phyloP scores from a whole-genome alignment of 2,113 vertebrate genomes.

The Clarias macrocephalus region DNA sequence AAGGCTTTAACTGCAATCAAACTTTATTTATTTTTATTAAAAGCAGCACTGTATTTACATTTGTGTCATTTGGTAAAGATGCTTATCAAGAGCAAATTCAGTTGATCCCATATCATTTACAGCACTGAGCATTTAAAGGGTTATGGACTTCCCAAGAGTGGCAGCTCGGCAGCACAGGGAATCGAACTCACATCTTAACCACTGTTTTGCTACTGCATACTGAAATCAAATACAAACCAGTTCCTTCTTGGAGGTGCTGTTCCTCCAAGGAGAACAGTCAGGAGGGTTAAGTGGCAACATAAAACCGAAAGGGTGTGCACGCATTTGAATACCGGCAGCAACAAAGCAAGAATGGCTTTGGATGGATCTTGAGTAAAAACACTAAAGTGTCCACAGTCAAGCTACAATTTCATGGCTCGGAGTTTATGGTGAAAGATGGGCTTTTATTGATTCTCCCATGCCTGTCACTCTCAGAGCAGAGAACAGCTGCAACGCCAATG shows the following conservation, averaged over 20 bases:
- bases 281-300: neutral
- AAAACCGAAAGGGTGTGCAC: neutral
- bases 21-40: neutral
- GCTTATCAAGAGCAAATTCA: too few species aligned
- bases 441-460: constrained; percentile 62
- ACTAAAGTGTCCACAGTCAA: constrained; percentile 62
- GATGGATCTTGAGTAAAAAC: constrained; percentile 54
- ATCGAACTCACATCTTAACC: too few species aligned
- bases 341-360: neutral
- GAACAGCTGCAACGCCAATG: constrained; percentile 56
- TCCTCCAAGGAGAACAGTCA: neutral
- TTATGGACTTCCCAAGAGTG: too few species aligned
- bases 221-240: neutral
- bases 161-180: too few species aligned
- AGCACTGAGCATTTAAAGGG: too few species aligned
- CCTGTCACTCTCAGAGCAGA: constrained; percentile 50
- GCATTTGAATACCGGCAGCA: neutral
- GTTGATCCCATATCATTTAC: too few species aligned
- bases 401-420: constrained; percentile 63
- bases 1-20: neutral
- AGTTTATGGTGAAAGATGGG: constrained; percentile 44
- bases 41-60: neutral
- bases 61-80: too few species aligned
- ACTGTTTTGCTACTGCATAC: too few species aligned
- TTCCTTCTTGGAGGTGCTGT: neutral